phyloP scores from a whole-genome alignment of 1,140 invertebrate genomes.

The Lerema accius region DNA sequence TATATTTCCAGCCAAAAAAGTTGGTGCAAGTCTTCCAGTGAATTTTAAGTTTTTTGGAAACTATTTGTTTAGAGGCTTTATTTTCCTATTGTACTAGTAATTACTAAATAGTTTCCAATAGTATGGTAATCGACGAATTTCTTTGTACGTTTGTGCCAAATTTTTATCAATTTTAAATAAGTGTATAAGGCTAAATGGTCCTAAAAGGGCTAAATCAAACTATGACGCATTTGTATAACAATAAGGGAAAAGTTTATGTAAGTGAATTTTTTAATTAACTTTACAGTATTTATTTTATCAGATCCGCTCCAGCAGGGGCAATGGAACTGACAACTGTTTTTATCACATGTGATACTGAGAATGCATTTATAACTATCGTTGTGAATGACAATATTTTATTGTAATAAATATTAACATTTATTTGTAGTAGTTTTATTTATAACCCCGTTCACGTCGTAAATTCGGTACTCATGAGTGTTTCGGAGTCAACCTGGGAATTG shows the following conservation, averaged over 20 bases:
- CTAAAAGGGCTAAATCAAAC: background rate
- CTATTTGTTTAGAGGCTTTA: too few species aligned
- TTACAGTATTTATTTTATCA: constrained; percentile 1
- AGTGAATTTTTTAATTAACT: background rate
- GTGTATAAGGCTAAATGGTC: background rate
- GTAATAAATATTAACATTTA: constrained; percentile 6
- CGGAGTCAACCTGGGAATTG: too few species aligned
- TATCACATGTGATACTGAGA: constrained; percentile 9
- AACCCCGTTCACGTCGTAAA: too few species aligned
- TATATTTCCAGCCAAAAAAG: too few species aligned
- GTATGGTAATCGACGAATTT: too few species aligned
- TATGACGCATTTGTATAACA: background rate
- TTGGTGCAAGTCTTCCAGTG: too few species aligned
- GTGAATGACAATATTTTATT: constrained; percentile 15
- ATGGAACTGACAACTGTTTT: background rate
- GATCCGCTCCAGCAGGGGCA: background rate
- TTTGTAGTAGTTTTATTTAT: background rate
- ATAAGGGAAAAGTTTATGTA: background rate
- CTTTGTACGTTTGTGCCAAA: constrained; percentile 12
- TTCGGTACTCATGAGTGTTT: too few species aligned
- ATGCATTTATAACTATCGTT: constrained; percentile 19
- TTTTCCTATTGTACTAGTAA: too few species aligned
- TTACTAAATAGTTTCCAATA: too few species aligned
- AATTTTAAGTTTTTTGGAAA: too few species aligned
- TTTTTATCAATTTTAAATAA: background rate